Evolutionary conservation across 2,888 invertebrate species (phyloP).

Genomic region (Leptura quadrifasciata): DNA sequence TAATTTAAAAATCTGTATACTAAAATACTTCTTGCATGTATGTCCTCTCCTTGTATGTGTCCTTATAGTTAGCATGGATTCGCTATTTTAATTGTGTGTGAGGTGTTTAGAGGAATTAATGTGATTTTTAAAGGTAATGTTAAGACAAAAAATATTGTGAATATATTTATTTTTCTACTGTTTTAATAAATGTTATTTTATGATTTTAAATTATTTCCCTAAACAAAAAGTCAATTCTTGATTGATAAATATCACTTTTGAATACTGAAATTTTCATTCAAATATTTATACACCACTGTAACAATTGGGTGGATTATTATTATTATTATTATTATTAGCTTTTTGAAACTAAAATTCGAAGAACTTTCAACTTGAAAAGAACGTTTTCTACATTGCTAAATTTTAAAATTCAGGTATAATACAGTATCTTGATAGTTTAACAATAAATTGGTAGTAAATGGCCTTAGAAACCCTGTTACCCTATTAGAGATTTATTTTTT

Average conservation of each 20-base stretch:
- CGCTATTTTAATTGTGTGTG: neutral
- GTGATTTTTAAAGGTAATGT: neutral
- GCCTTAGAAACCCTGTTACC: too few species aligned
- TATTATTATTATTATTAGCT: neutral
- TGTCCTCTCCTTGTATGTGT: slow-evolving; percentile 8
- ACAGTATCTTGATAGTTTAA: too few species aligned
- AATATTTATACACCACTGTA: neutral
- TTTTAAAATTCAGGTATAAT: too few species aligned
- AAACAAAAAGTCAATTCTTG: neutral
- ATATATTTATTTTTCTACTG: neutral
- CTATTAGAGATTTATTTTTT: too few species aligned
- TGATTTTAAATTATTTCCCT: slow-evolving; percentile 1
- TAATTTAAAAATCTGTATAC: slow-evolving; percentile 15
- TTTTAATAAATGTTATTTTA: slow-evolving; percentile 4
- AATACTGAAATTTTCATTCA: neutral
- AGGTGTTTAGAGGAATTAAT: neutral
- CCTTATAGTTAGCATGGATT: neutral
- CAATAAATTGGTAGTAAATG: too few species aligned
- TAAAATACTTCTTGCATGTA: slow-evolving; percentile 26
- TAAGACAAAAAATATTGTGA: slow-evolving; percentile 1
- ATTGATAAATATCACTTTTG: neutral
- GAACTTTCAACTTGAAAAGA: neutral
- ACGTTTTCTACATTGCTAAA: neutral
- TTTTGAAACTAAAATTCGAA: neutral
- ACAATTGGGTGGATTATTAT: neutral